Conservation (phyloP, 2,113 vertebrate genomes). For the Laticauda laticaudata region DNA sequence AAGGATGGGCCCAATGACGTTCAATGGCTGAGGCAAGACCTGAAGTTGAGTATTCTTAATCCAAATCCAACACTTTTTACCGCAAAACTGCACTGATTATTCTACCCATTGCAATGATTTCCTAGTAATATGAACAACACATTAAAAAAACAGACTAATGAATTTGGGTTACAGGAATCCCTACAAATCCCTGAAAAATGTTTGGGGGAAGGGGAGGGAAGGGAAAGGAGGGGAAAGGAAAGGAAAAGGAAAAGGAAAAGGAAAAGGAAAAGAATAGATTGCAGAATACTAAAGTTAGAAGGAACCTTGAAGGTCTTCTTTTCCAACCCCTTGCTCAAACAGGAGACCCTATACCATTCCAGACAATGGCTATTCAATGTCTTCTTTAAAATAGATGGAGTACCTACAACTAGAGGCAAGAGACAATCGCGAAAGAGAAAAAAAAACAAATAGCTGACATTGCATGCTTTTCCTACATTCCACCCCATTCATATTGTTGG, state of each 20-base stretch:
- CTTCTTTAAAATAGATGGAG: neutral
- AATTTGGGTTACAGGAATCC: neutral
- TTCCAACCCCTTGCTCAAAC: neutral
- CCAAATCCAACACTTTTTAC: neutral
- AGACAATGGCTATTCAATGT: neutral
- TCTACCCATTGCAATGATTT: neutral
- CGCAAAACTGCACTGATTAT: neutral
- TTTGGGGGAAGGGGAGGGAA: neutral
- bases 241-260: too few relatives aligned
- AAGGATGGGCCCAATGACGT: neutral
- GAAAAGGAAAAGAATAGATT: neutral
- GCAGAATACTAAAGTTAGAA: neutral
- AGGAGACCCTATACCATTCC: neutral
- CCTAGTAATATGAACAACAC: neutral
- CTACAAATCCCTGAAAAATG: neutral
- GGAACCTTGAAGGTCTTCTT: neutral
- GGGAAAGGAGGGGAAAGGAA: neutral
- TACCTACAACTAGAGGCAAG: neutral
- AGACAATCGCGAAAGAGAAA: neutral
- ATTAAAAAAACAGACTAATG: neutral
- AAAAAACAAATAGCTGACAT: neutral
- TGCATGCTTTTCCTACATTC: neutral
- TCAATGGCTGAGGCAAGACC: neutral
- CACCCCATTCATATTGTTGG: neutral
- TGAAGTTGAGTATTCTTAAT: neutral